phyloP scores from a whole-genome alignment of 2,113 vertebrate genomes.

The Oxygymnocypris stewartii region DNA sequence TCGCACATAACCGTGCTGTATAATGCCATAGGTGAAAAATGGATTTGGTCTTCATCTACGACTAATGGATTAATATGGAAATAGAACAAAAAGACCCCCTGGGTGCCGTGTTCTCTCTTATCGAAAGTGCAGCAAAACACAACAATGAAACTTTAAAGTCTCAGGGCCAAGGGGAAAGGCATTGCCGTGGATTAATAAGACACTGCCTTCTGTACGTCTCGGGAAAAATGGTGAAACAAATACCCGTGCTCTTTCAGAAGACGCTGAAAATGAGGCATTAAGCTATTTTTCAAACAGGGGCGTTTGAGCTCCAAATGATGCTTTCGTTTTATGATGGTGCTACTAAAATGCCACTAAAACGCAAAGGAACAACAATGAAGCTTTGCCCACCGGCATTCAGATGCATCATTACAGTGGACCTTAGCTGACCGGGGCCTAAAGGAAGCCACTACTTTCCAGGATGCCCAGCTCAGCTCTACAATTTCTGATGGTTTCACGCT shows the following conservation, averaged over 20 bases:
- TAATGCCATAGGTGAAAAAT: constrained; percentile 56
- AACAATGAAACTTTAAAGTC: constrained; percentile 48
- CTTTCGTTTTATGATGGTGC: constrained; percentile 37
- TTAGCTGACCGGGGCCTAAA: constrained; percentile 35
- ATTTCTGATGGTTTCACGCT: constrained; percentile 43
- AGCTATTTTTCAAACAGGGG: neutral
- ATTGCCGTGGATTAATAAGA: constrained; percentile 43
- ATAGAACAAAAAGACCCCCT: constrained; percentile 54
- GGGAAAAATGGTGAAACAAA: constrained; percentile 40
- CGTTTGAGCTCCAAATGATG: constrained; percentile 45
- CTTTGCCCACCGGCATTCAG: neutral
- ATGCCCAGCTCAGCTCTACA: constrained; percentile 35
- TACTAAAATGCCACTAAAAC: neutral
- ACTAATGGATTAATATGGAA: constrained; percentile 56
- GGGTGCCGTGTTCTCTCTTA: constrained; percentile 47
- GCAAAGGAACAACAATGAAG: neutral
- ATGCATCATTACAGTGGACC: neutral
- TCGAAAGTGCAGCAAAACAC: constrained; percentile 52
- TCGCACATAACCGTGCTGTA: constrained; percentile 7
- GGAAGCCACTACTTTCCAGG: constrained; percentile 37
- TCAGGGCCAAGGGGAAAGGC: constrained; percentile 43
- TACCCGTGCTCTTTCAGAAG: constrained; percentile 19
- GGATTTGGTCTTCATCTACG: constrained; percentile 51
- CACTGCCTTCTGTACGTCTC: constrained; percentile 31
- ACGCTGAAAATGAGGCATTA: neutral